Conservation (phyloP, 2,888 invertebrate species). For the Scaptomyza caliginosa region DNA sequence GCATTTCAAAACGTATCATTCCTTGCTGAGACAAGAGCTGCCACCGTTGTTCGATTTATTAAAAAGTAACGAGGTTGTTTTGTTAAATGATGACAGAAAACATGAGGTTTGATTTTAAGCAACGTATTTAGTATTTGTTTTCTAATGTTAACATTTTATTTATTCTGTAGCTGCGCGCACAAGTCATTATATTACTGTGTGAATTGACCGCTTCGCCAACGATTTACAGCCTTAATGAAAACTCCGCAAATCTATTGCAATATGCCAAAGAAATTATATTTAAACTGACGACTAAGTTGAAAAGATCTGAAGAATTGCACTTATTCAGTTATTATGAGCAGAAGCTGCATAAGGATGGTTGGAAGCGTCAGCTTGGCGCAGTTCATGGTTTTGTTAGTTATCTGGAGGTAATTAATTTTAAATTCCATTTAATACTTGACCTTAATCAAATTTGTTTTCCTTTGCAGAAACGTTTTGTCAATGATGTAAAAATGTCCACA, state of each 20-base stretch:
- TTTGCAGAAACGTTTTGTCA: conserved; percentile 47
- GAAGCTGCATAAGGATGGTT: conserved; percentile 67
- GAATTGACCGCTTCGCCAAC: conserved; percentile 74
- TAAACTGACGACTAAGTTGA: conserved; percentile 6
- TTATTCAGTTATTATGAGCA: conserved; percentile 76
- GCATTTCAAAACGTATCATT: conserved; percentile 71
- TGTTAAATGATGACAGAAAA: background rate
- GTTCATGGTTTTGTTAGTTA: conserved; percentile 77
- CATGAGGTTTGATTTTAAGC: conserved; percentile 26
- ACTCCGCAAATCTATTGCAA: conserved; percentile 40
- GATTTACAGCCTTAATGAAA: conserved; percentile 59
- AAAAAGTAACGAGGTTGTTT: conserved; percentile 49
- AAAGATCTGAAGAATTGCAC: conserved; percentile 32
- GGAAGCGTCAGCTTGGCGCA: conserved; percentile 81
- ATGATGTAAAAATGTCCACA: conserved; percentile 43
- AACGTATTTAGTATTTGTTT: background rate
- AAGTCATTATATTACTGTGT: conserved; percentile 71
- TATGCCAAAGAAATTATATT: conserved; percentile 62
- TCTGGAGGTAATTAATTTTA: conserved; percentile 59
- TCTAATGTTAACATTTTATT: background rate
- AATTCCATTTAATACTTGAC: background rate
- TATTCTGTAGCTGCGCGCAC: conserved; percentile 59
- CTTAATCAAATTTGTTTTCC: background rate
- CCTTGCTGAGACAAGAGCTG: conserved; percentile 63
- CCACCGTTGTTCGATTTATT: conserved; percentile 77